These are phyloP conservation scores for Yoshiicerus persimilis DNA, from an alignment of 1,140 invertebrate species.

Conservation along the genomic window DNA sequence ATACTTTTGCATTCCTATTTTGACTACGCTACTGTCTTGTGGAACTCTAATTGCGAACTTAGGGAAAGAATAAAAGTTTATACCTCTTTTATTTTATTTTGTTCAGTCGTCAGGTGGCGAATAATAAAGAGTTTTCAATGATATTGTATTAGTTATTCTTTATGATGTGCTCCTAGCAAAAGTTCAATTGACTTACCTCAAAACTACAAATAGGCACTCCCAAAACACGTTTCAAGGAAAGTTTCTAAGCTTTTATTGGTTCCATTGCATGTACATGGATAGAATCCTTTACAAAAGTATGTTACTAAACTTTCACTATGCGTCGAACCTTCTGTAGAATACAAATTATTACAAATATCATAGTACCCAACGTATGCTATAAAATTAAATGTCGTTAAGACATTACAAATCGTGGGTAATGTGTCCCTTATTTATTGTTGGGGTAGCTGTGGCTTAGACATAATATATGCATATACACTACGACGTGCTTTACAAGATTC, in stretches of 20 bases:
- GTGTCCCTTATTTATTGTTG: background rate
- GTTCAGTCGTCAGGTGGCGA: background rate
- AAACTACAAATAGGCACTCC: background rate
- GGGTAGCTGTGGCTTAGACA: too few species aligned
- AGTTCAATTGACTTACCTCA: slow-evolving; percentile 9
- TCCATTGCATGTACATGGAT: background rate
- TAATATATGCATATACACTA: too few species aligned
- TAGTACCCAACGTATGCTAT: background rate
- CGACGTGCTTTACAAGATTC: too few species aligned
- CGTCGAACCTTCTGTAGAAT: background rate
- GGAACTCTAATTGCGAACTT: too few species aligned
- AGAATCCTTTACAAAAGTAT: background rate
- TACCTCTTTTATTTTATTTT: background rate
- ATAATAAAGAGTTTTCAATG: background rate
- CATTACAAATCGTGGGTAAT: background rate
- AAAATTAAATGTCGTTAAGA: background rate
- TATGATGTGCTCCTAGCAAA: background rate
- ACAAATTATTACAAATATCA: background rate
- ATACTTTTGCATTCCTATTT: too few species aligned
- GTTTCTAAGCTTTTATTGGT: background rate
- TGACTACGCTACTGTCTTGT: too few species aligned
- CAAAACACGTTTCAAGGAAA: background rate
- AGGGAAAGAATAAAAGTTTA: too few species aligned
- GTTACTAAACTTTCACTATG: background rate
- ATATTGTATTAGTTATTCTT: background rate